Evolutionary conservation across 37 sponge, comb jelly and placozoan genomes (phyloP).

Genomic region (Oscarella lobularis): DNA sequence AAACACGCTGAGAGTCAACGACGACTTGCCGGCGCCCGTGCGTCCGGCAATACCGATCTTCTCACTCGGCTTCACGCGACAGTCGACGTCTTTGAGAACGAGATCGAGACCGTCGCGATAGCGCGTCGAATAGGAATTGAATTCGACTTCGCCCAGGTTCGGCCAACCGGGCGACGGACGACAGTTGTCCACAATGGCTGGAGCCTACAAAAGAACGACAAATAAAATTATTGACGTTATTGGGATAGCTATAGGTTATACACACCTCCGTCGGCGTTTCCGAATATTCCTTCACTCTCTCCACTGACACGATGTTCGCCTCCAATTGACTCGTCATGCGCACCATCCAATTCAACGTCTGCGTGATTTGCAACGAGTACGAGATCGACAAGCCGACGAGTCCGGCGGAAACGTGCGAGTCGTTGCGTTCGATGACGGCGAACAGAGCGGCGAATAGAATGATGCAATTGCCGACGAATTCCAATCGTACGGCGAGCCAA

Average conservation of each 20-base stretch:
- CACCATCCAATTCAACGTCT: constrained; percentile 70
- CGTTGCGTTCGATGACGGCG: constrained; percentile 48
- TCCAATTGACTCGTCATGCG: constrained; percentile 86
- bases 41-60: constrained; percentile 84
- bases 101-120: constrained; percentile 84
- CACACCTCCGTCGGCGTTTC: constrained; percentile 58
- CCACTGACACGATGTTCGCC: constrained; percentile 86
- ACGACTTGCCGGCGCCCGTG: constrained; percentile 96
- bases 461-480: constrained; percentile 64
- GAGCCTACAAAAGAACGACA: constrained; percentile 44
- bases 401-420: constrained; percentile 32
- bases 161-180: constrained; percentile 57
- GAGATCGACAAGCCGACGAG: constrained; percentile 73
- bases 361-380: constrained; percentile 72
- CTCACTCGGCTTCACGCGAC: constrained; percentile 12
- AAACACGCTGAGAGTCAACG: constrained; percentile 88
- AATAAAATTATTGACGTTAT: too few species aligned
- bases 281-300: constrained; percentile 84
- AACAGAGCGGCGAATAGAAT: constrained; percentile 78
- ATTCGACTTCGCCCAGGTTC: constrained; percentile 52
- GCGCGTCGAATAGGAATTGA: constrained; percentile 70
- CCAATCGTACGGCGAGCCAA: constrained; percentile 39
- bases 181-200: not conserved
- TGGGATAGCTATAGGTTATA: not conserved
- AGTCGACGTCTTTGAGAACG: constrained; percentile 16